Base-by-base conservation (phyloP, 1,140 invertebrate genomes). In the Drosophila burlai region DNA sequence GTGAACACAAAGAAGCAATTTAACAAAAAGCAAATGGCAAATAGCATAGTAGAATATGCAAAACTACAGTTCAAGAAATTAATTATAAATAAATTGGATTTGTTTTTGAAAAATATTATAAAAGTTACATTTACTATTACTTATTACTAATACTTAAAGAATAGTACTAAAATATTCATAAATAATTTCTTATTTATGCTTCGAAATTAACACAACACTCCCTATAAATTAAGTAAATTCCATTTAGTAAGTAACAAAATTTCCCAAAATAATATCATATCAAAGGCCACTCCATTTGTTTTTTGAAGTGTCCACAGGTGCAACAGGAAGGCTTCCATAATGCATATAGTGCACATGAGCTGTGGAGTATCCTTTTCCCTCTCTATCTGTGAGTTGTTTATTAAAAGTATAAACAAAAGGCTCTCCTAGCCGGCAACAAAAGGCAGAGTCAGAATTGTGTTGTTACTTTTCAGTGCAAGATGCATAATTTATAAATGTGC, bases 1-100 rank as follows among this genome's bases (percentile, higher is more conserved):
- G 69, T 76, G 66, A 69, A 87, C 83, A 87, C 84, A 87, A 87
- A 81, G 85, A 73, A 84, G 79, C 66, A 87, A 84, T 89, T 89
- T 81, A 78, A 89, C 73, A 89, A 78, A 87, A 89, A 89, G 66
- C 54, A 87, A 87, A 81, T 72, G 71, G 77, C 75, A 81, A 86
- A 79, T 60, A 78, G 74, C 49, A 50, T 55, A 47, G 52, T 40
- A n/a, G 36, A 63, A 50, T 73, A 67, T 62, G 64, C 71, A 80
- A 79, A 71, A n/a, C 31, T 43, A 18, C 84, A 84, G 42, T 57
- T 4, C 2, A 29, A 55, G 2, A 63, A 63, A 55, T 18, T 1
- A 9, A 36, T n/a, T 31, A 7, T 43, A n/a, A 31, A 24, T 24
- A 3, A 9, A 40, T 5, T 29, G 16, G 13, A 26, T n/a, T 24